phyloP scores from a whole-genome alignment of 2,113 vertebrate species.

The Phalacrocorax pelagicus region DNA sequence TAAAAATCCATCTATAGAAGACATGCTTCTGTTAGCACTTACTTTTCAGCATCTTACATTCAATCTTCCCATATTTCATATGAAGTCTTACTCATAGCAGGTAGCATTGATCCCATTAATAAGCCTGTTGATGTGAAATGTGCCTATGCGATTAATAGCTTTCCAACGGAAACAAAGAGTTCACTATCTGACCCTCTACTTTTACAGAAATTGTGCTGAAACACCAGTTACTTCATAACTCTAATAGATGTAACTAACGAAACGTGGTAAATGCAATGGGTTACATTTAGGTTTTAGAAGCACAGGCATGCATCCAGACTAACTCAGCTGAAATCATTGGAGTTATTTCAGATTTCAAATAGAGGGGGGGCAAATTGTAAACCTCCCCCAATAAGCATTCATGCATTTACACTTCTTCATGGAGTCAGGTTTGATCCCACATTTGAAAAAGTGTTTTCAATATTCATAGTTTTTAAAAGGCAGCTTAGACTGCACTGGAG shows the following conservation, averaged over 20 bases:
- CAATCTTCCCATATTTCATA: not conserved
- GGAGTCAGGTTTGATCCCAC: not conserved
- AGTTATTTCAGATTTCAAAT: not conserved
- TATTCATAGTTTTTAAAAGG: not conserved
- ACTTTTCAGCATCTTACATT: not conserved
- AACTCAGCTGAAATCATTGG: not conserved
- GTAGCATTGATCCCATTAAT: conserved; percentile 4
- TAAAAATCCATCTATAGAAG: conserved; percentile 16
- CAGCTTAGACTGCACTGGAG: not conserved
- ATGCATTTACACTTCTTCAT: not conserved
- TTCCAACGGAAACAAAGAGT: conserved; percentile 2
- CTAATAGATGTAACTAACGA: not conserved
- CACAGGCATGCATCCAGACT: not conserved
- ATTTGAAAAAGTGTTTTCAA: not conserved
- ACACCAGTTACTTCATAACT: not conserved
- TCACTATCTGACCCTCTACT: not conserved
- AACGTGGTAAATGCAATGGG: not conserved
- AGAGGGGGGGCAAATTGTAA: not conserved
- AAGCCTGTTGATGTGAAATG: not conserved
- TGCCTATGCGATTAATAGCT: not conserved
- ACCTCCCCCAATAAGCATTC: not conserved
- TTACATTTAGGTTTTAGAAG: not conserved
- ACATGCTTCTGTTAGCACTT: not conserved
- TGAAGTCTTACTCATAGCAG: not conserved
- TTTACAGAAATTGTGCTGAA: not conserved